Conservation (phyloP, 2,113 vertebrate genomes). For the Xiphorhynchus elegans region DNA sequence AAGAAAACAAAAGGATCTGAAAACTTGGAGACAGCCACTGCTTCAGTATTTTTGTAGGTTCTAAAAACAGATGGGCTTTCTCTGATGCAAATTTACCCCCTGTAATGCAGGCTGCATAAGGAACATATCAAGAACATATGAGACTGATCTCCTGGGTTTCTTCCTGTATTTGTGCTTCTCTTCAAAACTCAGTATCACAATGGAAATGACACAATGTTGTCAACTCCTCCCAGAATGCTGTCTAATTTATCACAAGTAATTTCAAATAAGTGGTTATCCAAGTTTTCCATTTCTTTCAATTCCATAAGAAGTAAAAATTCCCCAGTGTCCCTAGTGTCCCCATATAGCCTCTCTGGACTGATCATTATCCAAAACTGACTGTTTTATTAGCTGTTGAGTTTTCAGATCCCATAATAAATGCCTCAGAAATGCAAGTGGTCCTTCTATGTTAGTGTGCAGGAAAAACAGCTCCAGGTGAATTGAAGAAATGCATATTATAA, state of each 20-base stretch:
- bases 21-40: background rate
- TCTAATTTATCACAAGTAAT: conserved; percentile 52
- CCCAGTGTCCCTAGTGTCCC: conserved; percentile 48
- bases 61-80: background rate
- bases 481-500: background rate
- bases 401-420: conserved; percentile 13
- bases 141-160: background rate
- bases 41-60: background rate
- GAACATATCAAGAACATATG: background rate
- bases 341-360: conserved; percentile 51
- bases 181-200: conserved; percentile 42
- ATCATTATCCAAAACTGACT: conserved; percentile 49
- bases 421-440: background rate
- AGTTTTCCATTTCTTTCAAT: conserved; percentile 56
- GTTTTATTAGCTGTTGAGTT: conserved; percentile 61
- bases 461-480: conserved; percentile 6
- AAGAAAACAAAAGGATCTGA: conserved; percentile 30
- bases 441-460: background rate
- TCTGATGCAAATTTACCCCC: background rate
- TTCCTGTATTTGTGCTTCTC: background rate
- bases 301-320: conserved; percentile 64
- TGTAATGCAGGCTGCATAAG: background rate
- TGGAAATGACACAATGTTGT: conserved; percentile 44
- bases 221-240: conserved; percentile 21
- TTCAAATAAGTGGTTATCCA: conserved; percentile 28